These are phyloP conservation scores for Tyto alba DNA, from an alignment of 2,113 vertebrate genomes.

Conservation along the genomic window DNA sequence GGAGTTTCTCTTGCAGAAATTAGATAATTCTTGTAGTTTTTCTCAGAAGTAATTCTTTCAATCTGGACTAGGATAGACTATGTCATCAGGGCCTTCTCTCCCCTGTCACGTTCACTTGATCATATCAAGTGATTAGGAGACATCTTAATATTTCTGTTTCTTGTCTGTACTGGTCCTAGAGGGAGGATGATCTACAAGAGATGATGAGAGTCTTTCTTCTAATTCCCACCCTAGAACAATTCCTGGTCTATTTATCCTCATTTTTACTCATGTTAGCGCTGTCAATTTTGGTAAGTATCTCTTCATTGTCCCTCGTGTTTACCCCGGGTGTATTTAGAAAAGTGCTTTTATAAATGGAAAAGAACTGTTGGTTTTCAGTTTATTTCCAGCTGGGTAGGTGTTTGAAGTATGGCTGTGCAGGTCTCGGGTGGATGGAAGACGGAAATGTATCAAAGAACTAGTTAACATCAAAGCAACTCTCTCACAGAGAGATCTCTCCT, in stretches of 20 bases:
- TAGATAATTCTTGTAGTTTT: not conserved
- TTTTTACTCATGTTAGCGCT: not conserved
- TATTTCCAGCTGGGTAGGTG: not conserved
- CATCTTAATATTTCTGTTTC: not conserved
- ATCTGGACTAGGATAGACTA: not conserved
- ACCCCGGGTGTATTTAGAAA: not conserved
- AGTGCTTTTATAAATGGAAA: not conserved
- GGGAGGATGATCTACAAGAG: not conserved
- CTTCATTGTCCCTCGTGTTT: constrained; percentile 18
- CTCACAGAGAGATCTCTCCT: not conserved
- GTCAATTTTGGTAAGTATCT: constrained; percentile 32
- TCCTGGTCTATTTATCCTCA: not conserved
- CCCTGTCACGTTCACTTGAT: not conserved
- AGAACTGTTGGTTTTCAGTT: not conserved
- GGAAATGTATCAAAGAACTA: not conserved
- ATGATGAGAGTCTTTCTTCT: not conserved
- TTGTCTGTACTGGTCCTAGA: not conserved
- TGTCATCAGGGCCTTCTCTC: not conserved
- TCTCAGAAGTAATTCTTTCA: not conserved
- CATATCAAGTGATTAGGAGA: not conserved
- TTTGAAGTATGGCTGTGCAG: not conserved
- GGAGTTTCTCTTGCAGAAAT: not conserved
- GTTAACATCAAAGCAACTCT: not conserved
- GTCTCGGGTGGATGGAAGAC: not conserved
- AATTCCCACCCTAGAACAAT: not conserved